Percentiles rank a stretch among this genome's conserved stretches.
Evolutionary conservation across 1,140 invertebrate species (phyloP).

Genomic region (Chlorops oryzae): DNA sequence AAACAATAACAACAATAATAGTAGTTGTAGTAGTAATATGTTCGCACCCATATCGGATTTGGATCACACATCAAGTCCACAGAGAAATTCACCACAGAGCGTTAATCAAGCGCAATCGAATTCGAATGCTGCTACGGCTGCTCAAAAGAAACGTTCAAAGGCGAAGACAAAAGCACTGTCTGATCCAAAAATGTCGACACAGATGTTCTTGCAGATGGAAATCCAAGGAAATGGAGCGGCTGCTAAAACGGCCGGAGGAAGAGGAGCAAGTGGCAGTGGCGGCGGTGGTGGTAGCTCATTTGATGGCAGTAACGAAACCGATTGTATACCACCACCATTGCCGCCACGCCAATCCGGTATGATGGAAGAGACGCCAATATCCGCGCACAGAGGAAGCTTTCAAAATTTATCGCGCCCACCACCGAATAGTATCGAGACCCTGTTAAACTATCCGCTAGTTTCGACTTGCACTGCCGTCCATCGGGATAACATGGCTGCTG

Average conservation of each 20-base stretch:
- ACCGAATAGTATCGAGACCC: constrained; percentile 45
- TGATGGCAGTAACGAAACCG: constrained; percentile 20
- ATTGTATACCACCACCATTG: constrained; percentile 40
- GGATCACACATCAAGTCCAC: constrained; percentile 20
- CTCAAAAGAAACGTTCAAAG: constrained; percentile 37
- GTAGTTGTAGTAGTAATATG: not conserved
- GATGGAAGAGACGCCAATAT: constrained; percentile 31
- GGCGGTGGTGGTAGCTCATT: constrained; percentile 3
- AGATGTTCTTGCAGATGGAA: constrained; percentile 48
- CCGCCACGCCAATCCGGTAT: constrained; percentile 41
- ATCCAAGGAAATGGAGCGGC: constrained; percentile 18
- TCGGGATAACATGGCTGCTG: constrained; percentile 41
- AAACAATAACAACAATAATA: constrained; percentile 16
- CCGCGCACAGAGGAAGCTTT: constrained; percentile 25
- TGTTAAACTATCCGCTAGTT: constrained; percentile 47
- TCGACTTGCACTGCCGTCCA: constrained; percentile 43
- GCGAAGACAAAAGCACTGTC: constrained; percentile 43
- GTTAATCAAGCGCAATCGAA: not conserved
- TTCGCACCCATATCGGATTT: constrained; percentile 40
- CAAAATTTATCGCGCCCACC: constrained; percentile 31
- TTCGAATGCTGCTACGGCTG: constrained; percentile 14
- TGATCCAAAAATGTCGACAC: constrained; percentile 48
- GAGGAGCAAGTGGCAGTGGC: not conserved
- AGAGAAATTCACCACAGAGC: constrained; percentile 5
- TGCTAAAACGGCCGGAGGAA: not conserved